Evolutionary conservation across 2,888 invertebrate genomes (phyloP).

Genomic region (Peribatodes rhomboidaria): DNA sequence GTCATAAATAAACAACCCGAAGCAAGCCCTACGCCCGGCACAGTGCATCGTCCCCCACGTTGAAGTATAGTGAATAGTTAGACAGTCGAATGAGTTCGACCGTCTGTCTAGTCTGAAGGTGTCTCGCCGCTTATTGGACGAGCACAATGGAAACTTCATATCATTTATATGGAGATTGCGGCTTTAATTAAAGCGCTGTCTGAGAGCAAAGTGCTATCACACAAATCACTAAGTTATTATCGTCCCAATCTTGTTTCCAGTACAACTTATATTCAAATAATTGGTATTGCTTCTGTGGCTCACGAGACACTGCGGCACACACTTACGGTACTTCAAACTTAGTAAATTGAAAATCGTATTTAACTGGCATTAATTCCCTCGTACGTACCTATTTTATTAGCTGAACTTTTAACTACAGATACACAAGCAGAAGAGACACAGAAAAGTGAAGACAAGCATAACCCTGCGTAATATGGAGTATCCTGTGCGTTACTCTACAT

Average conservation of each 20-base stretch:
- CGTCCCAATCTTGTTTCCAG: too few relatives aligned
- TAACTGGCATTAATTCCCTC: too few relatives aligned
- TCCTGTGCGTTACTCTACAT: neutral
- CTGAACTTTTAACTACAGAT: too few relatives aligned
- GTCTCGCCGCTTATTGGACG: constrained; percentile 8
- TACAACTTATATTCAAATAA: neutral
- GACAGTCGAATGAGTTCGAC: constrained; percentile 31
- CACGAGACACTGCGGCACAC: too few relatives aligned
- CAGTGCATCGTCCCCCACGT: neutral
- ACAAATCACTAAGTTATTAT: too few relatives aligned
- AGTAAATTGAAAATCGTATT: too few relatives aligned
- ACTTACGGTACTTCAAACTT: too few relatives aligned
- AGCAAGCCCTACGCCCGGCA: neutral
- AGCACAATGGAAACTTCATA: constrained; percentile 13
- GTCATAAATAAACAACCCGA: neutral
- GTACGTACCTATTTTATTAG: too few relatives aligned
- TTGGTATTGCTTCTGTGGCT: neutral
- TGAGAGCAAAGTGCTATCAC: neutral
- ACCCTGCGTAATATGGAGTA: too few relatives aligned
- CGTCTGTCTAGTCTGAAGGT: constrained; percentile 14
- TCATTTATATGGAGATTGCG: constrained; percentile 16
- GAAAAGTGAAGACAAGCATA: too few relatives aligned
- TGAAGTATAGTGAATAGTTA: constrained; percentile 21
- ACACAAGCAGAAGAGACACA: too few relatives aligned
- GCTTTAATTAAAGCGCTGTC: constrained; percentile 8